These are phyloP conservation scores for Phalacrocorax brasilianus DNA, from an alignment of 2,113 vertebrate species.

Conservation along the genomic window DNA sequence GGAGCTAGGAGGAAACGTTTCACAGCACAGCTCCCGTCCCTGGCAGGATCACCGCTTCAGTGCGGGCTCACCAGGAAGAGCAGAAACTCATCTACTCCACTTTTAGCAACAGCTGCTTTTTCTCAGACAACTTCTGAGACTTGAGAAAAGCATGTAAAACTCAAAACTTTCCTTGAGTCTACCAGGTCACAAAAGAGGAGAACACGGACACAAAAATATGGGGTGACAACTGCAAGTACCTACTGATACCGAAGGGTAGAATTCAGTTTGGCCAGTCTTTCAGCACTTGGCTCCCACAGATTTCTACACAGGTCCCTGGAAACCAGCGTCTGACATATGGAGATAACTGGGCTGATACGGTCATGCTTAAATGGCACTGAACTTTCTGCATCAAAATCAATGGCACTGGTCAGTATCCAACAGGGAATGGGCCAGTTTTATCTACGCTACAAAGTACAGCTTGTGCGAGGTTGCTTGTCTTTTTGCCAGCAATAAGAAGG, in stretches of 20 bases:
- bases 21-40: not conserved
- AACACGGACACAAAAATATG: not conserved
- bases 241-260: not conserved
- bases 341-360: not conserved
- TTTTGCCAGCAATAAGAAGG: not conserved
- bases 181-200: not conserved
- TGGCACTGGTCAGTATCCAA: not conserved
- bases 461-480: not conserved
- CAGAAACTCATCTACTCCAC: not conserved
- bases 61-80: not conserved
- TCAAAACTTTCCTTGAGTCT: not conserved
- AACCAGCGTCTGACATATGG: not conserved
- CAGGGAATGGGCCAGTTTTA: not conserved
- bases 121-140: not conserved
- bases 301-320: not conserved
- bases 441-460: not conserved
- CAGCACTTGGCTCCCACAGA: not conserved
- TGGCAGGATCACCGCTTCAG: not conserved
- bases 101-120: not conserved
- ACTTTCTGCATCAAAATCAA: not conserved
- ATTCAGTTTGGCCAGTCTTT: not conserved
- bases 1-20: not conserved
- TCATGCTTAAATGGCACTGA: not conserved
- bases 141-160: not conserved
- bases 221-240: not conserved